Evolutionary conservation across 92 coral and sea anemone genomes (phyloP).

Genomic region (Zoanthus solanderi): DNA sequence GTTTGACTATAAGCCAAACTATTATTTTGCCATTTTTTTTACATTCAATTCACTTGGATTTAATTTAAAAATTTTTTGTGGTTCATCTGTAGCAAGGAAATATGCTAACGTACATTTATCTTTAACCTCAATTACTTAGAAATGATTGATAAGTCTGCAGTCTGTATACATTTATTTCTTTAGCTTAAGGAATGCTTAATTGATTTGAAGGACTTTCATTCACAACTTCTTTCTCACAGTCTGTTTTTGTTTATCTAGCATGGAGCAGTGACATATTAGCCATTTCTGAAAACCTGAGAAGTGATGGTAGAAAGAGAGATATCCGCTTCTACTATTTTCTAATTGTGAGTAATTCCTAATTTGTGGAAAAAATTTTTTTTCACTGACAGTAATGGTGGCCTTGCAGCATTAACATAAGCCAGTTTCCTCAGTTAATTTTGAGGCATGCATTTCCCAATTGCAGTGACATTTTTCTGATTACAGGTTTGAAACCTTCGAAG

Average conservation of each 20-base stretch:
- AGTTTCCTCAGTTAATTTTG: not conserved
- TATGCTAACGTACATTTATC: not conserved
- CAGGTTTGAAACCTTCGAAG: not conserved
- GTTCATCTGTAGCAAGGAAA: not conserved
- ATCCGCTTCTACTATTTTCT: not conserved
- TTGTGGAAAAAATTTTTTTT: not conserved
- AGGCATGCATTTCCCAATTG: not conserved
- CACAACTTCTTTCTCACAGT: slow-evolving; percentile 2
- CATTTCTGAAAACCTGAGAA: slow-evolving; percentile 21
- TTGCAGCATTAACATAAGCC: not conserved
- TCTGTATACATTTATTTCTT: not conserved
- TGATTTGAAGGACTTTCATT: not conserved
- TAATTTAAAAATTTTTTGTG: not conserved
- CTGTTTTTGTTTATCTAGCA: slow-evolving; percentile 35
- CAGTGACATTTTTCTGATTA: not conserved
- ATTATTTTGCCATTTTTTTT: not conserved
- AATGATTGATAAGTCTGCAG: slow-evolving; percentile 5
- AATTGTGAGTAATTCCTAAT: slow-evolving; percentile 35
- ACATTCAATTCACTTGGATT: not conserved
- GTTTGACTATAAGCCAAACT: not conserved
- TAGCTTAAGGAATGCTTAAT: slow-evolving; percentile 11
- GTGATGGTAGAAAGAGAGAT: slow-evolving; percentile 15
- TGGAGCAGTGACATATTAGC: slow-evolving; percentile 27
- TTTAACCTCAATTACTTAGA: not conserved
- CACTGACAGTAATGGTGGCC: not conserved